These are phyloP conservation scores for Lathamus discolor DNA, from an alignment of 2,113 vertebrate species.

Conservation along the genomic window DNA sequence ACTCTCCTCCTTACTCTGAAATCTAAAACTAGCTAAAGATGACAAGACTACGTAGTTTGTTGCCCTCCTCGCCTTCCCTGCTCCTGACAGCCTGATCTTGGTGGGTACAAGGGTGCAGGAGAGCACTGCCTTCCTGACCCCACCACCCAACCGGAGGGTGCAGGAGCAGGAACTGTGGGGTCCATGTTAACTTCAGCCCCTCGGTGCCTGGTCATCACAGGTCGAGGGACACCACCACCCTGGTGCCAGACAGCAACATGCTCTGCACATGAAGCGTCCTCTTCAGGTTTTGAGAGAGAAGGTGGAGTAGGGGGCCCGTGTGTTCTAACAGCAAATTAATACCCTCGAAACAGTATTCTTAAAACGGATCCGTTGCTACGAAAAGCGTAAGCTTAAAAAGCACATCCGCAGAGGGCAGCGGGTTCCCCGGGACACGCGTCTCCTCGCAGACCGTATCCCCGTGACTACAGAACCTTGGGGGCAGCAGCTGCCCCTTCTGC, in stretches of 20 bases:
- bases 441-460: background rate
- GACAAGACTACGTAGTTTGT: background rate
- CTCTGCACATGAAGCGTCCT: rapidly evolving
- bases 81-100: background rate
- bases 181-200: background rate
- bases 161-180: background rate
- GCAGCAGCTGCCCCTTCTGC: rapidly evolving
- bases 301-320: rapidly evolving
- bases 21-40: background rate
- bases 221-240: background rate
- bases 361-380: background rate
- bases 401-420: rapidly evolving
- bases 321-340: background rate
- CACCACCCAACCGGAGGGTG: rapidly evolving
- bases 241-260: rapidly evolving
- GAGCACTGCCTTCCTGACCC: rapidly evolving
- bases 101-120: rapidly evolving
- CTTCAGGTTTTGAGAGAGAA: background rate
- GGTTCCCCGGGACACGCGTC: background rate
- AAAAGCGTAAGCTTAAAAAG: background rate
- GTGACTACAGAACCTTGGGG: rapidly evolving
- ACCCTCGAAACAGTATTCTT: background rate
- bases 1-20: background rate
- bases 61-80: background rate
- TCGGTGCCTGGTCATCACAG: background rate